Evolutionary conservation across 2,797 vertebrate species (phyloP).

Genomic region (Malacoctenus gilli): DNA sequence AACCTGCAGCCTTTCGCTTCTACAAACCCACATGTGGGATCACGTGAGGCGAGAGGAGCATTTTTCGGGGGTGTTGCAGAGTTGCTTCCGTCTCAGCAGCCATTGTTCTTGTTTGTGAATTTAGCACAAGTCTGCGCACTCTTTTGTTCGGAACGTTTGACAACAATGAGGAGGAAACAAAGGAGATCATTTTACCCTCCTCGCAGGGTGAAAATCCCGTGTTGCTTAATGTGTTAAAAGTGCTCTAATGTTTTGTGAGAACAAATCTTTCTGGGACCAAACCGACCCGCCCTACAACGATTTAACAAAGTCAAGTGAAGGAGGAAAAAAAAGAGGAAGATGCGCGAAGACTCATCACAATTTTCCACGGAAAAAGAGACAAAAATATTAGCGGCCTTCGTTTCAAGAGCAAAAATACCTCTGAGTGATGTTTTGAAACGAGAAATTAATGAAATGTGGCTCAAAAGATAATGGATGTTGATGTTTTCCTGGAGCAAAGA

Average conservation of each 20-base stretch:
- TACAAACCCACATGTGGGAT: slow-evolving; percentile 53
- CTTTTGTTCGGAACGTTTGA: slow-evolving; percentile 17
- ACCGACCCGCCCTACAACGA: slow-evolving; percentile 9
- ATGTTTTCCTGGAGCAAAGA: too few relatives aligned
- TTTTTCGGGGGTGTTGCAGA: slow-evolving; percentile 4
- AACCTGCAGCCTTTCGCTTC: slow-evolving; percentile 70
- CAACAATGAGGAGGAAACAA: slow-evolving; percentile 44
- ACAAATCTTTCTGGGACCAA: slow-evolving; percentile 11
- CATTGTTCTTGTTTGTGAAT: slow-evolving; percentile 29
- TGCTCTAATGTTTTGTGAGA: slow-evolving; percentile 17
- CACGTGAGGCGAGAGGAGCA: slow-evolving; percentile 24
- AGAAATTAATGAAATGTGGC: slow-evolving; percentile 10
- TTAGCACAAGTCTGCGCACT: slow-evolving; percentile 11
- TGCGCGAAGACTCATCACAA: slow-evolving; percentile 1
- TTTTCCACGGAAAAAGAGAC: too few relatives aligned
- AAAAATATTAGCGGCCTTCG: too few relatives aligned
- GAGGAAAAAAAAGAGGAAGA: background rate
- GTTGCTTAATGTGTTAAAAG: slow-evolving; percentile 29
- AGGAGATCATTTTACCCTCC: slow-evolving; percentile 35
- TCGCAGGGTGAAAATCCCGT: slow-evolving; percentile 18
- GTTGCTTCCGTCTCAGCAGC: too few relatives aligned
- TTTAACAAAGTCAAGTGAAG: background rate
- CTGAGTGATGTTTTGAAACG: slow-evolving; percentile 14
- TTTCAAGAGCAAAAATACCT: slow-evolving; percentile 18
- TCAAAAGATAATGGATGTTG: slow-evolving; percentile 7